Percentiles rank a stretch among this genome's conserved stretches.
phyloP scores from a whole-genome alignment of 2,113 vertebrate genomes.

The Podilymbus podiceps region DNA sequence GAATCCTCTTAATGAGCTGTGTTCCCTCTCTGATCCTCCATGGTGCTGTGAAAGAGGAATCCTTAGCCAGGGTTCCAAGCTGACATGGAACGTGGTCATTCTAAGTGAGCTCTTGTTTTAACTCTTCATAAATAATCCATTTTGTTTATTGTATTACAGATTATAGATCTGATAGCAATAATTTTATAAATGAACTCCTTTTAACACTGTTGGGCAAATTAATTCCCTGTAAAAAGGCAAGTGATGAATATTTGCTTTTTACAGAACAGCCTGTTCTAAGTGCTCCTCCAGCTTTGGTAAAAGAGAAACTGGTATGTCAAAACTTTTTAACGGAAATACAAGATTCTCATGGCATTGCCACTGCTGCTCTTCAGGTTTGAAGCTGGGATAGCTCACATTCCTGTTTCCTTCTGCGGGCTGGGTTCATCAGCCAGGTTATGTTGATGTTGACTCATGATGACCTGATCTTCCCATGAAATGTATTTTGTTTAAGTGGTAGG shows the following conservation, averaged over 20 bases:
- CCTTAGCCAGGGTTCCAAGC: not conserved
- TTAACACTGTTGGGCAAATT: not conserved
- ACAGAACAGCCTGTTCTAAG: not conserved
- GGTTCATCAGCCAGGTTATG: not conserved
- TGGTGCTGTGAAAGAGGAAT: not conserved
- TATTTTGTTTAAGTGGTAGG: not conserved
- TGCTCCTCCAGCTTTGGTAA: not conserved
- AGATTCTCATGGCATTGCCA: not conserved
- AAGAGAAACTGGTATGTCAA: not conserved
- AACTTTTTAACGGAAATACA: not conserved
- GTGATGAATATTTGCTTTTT: not conserved
- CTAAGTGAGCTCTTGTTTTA: not conserved
- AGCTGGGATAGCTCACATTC: not conserved
- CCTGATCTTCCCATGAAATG: not conserved
- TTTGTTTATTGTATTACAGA: not conserved
- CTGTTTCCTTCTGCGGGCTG: not conserved
- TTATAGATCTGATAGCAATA: not conserved
- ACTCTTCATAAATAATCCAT: not conserved
- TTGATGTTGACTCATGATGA: rapidly evolving
- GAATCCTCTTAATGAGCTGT: not conserved
- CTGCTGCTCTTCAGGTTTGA: not conserved
- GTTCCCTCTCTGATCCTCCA: not conserved
- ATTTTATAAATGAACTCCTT: not conserved
- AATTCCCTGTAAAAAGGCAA: not conserved
- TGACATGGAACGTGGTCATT: not conserved